These are phyloP conservation scores for Apistogramma diplotaenia DNA, from an alignment of 2,113 vertebrate species.

Conservation along the genomic window DNA sequence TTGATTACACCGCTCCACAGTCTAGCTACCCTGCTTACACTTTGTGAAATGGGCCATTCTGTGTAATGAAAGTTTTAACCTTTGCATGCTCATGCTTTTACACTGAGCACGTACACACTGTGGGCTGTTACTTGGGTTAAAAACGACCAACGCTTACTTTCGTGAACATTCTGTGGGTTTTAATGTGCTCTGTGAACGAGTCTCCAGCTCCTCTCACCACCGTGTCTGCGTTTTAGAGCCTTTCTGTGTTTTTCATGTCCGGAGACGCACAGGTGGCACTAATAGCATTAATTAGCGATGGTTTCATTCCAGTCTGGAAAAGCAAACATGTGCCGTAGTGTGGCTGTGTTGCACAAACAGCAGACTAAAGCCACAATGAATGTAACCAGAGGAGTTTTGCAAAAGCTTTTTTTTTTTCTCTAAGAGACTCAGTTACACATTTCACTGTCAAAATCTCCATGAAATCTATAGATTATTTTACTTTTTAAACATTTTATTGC, in stretches of 20 bases:
- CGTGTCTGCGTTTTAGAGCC: background rate
- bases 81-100: background rate
- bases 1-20: background rate
- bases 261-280: background rate
- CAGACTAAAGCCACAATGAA: background rate
- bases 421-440: background rate
- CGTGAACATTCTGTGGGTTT: background rate
- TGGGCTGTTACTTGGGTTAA: background rate
- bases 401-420: background rate
- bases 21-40: background rate
- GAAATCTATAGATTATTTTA: background rate
- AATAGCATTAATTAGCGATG: background rate
- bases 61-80: rapidly evolving
- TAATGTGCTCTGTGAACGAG: background rate
- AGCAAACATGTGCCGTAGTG: background rate
- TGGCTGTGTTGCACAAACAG: background rate
- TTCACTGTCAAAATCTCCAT: background rate
- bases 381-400: background rate
- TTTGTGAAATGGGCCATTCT: background rate
- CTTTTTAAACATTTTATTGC: background rate
- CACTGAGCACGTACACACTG: background rate
- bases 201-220: background rate
- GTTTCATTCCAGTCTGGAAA: background rate
- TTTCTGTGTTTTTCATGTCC: background rate
- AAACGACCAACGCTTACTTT: background rate